phyloP scores from a whole-genome alignment of 2,797 vertebrate genomes.

The Hirundo rustica region DNA sequence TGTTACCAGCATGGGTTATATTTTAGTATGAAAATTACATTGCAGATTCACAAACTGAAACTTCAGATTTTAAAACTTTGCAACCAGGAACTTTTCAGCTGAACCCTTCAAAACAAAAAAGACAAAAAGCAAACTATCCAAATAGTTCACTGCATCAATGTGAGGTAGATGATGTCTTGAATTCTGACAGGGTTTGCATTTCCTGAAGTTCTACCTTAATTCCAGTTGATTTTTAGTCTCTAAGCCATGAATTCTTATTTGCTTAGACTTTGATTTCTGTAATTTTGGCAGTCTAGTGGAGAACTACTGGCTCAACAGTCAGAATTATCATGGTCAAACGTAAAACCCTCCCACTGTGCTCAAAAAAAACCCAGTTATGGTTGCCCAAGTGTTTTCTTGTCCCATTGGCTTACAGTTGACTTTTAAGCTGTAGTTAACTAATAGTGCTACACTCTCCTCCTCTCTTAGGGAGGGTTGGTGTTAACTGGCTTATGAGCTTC shows the following conservation, averaged over 20 bases:
- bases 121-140: background rate
- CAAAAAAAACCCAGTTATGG: background rate
- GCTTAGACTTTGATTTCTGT: background rate
- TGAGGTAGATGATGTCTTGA: background rate
- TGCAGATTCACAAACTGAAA: background rate
- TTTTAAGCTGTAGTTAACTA: background rate
- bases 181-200: background rate
- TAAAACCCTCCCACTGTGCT: background rate
- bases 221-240: background rate
- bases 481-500: background rate
- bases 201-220: background rate
- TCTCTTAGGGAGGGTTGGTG: background rate
- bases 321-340: background rate
- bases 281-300: background rate
- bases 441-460: rapidly evolving
- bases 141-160: background rate
- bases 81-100: background rate
- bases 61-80: background rate
- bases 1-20: background rate
- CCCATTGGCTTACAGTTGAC: background rate
- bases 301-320: background rate
- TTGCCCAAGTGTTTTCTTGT: background rate
- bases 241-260: background rate
- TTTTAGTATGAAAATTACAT: background rate
- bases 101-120: background rate